These are phyloP conservation scores for Halictus rubicundus DNA, from an alignment of 1,140 invertebrate genomes.

Conservation along the genomic window DNA sequence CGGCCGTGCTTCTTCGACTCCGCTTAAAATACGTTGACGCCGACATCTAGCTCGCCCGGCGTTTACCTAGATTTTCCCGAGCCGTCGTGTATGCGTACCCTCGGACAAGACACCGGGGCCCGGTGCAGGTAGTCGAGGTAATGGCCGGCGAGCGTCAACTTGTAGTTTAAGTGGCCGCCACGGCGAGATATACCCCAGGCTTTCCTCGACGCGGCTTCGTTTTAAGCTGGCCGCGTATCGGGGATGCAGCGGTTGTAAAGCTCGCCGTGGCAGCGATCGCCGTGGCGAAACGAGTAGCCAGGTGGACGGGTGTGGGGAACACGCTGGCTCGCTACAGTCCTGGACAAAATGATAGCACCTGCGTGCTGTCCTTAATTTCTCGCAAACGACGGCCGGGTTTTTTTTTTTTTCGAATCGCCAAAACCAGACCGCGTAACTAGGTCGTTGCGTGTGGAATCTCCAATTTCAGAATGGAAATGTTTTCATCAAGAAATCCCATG, in stretches of 20 bases:
- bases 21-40: too few species aligned
- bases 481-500: too few species aligned
- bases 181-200: slow-evolving; percentile 1
- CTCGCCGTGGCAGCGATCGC: slow-evolving; percentile 1
- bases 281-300: background rate
- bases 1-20: too few species aligned
- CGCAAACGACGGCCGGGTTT: too few species aligned
- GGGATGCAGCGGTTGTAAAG: background rate
- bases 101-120: background rate
- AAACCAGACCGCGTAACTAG: too few species aligned
- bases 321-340: too few species aligned
- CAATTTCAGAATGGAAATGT: too few species aligned
- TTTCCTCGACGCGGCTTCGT: background rate
- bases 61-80: background rate
- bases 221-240: background rate
- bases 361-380: too few species aligned
- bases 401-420: too few species aligned
- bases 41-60: too few species aligned
- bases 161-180: slow-evolving; percentile 17
- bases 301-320: background rate
- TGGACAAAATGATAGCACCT: too few species aligned
- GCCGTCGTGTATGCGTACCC: background rate
- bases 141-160: background rate
- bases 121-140: background rate
- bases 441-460: too few species aligned